Conservation (phyloP, 1,140 invertebrate species). For the Magallana gigas region DNA sequence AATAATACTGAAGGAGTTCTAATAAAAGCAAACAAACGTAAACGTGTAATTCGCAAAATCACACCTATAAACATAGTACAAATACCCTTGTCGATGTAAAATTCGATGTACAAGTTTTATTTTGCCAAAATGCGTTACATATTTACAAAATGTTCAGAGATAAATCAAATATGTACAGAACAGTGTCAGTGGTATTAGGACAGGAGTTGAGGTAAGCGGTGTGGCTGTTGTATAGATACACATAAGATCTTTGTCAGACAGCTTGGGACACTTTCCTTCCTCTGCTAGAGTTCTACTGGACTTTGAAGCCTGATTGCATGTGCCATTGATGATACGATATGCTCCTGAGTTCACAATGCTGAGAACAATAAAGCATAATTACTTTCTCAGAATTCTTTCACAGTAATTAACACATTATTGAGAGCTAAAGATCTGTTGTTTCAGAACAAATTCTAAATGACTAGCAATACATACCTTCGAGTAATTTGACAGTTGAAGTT, state of each 20-base stretch:
- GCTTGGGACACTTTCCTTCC: constrained; percentile 75
- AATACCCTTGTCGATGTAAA: constrained; percentile 3
- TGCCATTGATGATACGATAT: constrained; percentile 80
- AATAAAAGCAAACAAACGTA: no score
- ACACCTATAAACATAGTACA: background rate
- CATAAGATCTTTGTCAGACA: constrained; percentile 72
- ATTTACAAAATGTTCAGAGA: background rate
- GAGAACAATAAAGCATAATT: constrained; percentile 42
- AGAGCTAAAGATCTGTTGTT: no score
- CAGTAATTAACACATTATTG: no score
- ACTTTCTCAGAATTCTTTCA: no score
- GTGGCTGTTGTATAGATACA: constrained; percentile 68
- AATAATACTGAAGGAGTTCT: no score
- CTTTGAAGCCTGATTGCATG: constrained; percentile 78
- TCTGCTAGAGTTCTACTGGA: constrained; percentile 72
- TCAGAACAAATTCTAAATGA: no score
- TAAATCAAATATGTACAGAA: background rate
- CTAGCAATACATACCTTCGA: constrained; percentile 69
- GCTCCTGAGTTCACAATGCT: constrained; percentile 80
- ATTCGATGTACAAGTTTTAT: constrained; percentile 31
- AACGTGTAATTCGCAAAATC: no score
- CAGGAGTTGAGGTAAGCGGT: background rate
- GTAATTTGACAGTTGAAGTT: constrained; percentile 80
- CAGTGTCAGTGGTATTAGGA: background rate
- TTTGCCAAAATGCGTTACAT: background rate